Base-by-base conservation (phyloP, 2,797 vertebrate genomes). In the Tokudaia tokunoshimensis region DNA sequence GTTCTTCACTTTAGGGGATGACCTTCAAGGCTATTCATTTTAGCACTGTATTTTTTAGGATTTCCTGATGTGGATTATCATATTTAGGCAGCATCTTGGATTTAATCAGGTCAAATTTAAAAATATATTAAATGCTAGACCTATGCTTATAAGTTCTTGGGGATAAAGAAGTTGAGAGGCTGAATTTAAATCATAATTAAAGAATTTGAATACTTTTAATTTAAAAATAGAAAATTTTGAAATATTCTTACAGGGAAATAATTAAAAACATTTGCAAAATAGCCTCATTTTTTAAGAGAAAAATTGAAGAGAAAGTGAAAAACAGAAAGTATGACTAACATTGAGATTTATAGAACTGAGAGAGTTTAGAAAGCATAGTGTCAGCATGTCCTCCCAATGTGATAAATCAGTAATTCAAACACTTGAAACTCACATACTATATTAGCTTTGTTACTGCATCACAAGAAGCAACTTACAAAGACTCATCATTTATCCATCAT, bases 151-250 rank as follows among this genome's bases (percentile, higher is more conserved):
- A 76, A 14, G 6, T 6, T 67, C 61, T 47, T 19, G 19, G 13
- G 84, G 26, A 72, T 85, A 92, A 20, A 94, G 44, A 95, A 88
- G 17, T 52, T 76, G 61, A 59, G 26, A 82, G 41, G 5, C 14
- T 52, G 14, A 70, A 72, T 95, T 94, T 81, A 92, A 93, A 80
- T 50, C 57, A 93, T 12, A n/a, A 78, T 96, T 24, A 88, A 96
- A 14, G 10, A 52, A 75, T 95, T 91, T 76, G n/a, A 91, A 92
- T 52, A 78, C 72, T 92, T 78, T 72, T 20, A 17, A 59, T 41
- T 91, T 92, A 52, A 85, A 95, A 83, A 47, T 72, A 85, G n/a
- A 92, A 94, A 76, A 31, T 9, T 12, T 75, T 37, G 7, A 63
- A 92, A 88, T 93, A 82, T 82, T 61, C 13, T 63, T 85, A 3